Percentiles rank a stretch among this genome's conserved stretches.
These are phyloP conservation scores for Hymenopus coronatus DNA, from an alignment of 2,888 invertebrate species.

Conservation along the genomic window DNA sequence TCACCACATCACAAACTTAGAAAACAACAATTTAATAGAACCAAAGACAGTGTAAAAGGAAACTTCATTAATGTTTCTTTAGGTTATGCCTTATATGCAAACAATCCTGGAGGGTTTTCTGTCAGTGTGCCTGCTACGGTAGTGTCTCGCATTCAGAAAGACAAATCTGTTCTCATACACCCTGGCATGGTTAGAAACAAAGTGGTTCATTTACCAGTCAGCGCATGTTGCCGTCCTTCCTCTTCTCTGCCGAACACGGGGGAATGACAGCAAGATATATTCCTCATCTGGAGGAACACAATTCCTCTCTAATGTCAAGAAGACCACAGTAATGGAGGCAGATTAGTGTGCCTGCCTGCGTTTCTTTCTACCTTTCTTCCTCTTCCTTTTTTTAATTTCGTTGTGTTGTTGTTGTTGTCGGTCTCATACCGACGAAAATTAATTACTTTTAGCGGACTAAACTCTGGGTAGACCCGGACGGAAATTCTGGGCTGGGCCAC, in stretches of 20 bases:
- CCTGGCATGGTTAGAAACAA: background rate
- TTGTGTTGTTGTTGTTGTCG: background rate
- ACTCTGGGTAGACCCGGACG: background rate
- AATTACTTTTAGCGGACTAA: slow-evolving; percentile 2
- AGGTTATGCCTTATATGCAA: background rate
- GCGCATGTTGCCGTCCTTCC: background rate
- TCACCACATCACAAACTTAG: background rate
- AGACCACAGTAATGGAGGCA: slow-evolving; percentile 6
- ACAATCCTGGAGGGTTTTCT: background rate
- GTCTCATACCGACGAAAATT: slow-evolving; percentile 9
- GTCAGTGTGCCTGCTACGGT: background rate
- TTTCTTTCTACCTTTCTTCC: background rate
- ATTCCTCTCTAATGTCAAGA: background rate
- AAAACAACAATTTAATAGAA: background rate
- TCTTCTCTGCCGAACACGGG: background rate
- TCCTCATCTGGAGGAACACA: background rate
- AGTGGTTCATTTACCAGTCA: background rate
- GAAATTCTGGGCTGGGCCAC: slow-evolving; percentile 3
- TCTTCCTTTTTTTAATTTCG: background rate
- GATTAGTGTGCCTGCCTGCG: slow-evolving; percentile 3
- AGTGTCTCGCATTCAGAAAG: background rate
- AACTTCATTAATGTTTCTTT: background rate
- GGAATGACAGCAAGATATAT: background rate
- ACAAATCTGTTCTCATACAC: background rate
- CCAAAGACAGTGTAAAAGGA: background rate